Evolutionary conservation across 2,113 vertebrate genomes (phyloP).

Genomic region (Dicentrarchus labrax): DNA sequence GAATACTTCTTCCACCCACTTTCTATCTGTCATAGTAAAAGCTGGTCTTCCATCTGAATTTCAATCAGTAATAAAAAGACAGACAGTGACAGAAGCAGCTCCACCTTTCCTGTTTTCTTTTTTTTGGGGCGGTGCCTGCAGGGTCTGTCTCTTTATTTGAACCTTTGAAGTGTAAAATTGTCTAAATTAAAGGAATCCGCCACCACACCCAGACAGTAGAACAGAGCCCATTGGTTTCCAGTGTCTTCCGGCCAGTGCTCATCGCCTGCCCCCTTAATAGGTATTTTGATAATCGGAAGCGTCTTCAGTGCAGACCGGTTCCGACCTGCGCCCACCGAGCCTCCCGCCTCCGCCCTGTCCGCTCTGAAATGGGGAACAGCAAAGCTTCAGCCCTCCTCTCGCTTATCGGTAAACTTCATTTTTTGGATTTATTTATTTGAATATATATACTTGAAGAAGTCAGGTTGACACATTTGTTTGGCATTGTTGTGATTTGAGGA

Average conservation of each 20-base stretch:
- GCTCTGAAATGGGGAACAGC: slow-evolving; percentile 49
- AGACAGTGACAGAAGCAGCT: background rate
- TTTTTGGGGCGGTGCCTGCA: slow-evolving; percentile 7
- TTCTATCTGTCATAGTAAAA: background rate
- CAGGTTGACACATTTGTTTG: background rate
- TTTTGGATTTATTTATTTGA: background rate
- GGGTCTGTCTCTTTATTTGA: background rate
- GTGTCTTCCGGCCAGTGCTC: background rate
- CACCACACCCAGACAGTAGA: slow-evolving; percentile 67
- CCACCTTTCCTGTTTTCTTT: background rate
- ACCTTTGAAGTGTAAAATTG: background rate
- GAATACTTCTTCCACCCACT: background rate
- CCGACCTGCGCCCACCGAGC: background rate
- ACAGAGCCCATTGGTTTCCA: slow-evolving; percentile 24
- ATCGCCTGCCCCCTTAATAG: background rate
- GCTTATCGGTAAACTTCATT: slow-evolving; percentile 50
- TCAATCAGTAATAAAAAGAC: background rate
- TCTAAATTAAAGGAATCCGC: slow-evolving; percentile 29
- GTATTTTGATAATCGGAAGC: slow-evolving; percentile 16
- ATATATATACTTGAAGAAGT: background rate
- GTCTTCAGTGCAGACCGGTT: background rate
- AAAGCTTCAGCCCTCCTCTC: slow-evolving; percentile 50
- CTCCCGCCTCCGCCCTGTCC: background rate
- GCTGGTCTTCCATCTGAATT: no score
- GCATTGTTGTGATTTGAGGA: no score